These are phyloP conservation scores for Alectoris magna DNA, from an alignment of 2,797 vertebrate species.

Conservation along the genomic window DNA sequence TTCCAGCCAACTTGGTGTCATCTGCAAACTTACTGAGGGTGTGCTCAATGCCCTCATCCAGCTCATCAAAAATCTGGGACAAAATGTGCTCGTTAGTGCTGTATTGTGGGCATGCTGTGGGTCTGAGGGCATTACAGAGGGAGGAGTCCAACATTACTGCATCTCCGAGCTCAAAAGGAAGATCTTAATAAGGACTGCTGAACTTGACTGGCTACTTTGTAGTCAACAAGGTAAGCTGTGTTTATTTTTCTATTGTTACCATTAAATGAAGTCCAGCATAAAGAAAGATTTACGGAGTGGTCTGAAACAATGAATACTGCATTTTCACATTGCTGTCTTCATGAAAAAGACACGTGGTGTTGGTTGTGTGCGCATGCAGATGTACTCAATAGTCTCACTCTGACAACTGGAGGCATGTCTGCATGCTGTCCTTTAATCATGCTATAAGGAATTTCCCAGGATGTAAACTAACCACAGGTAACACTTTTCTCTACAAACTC, in stretches of 20 bases:
- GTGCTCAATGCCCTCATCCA: no score
- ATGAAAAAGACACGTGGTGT: not conserved
- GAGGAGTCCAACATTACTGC: not conserved
- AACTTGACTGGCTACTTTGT: not conserved
- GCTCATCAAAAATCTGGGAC: not conserved
- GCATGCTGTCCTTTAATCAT: constrained; percentile 52
- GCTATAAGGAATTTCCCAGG: constrained; percentile 19
- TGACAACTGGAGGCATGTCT: not conserved
- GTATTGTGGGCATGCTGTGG: not conserved
- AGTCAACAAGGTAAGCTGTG: not conserved
- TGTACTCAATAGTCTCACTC: not conserved
- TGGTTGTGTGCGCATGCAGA: accelerated
- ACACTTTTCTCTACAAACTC: not conserved
- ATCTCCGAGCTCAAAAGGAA: not conserved
- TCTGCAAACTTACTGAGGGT: no score
- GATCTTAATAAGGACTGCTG: not conserved
- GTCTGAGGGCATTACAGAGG: not conserved
- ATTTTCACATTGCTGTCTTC: not conserved
- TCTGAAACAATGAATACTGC: not conserved
- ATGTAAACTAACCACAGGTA: constrained; percentile 4
- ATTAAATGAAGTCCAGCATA: not conserved
- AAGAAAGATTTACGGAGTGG: not conserved
- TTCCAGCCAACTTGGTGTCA: no score
- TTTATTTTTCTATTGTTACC: not conserved
- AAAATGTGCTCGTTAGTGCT: not conserved